phyloP scores from a whole-genome alignment of 2,888 invertebrate species.

The Cantharis flavilabris region DNA sequence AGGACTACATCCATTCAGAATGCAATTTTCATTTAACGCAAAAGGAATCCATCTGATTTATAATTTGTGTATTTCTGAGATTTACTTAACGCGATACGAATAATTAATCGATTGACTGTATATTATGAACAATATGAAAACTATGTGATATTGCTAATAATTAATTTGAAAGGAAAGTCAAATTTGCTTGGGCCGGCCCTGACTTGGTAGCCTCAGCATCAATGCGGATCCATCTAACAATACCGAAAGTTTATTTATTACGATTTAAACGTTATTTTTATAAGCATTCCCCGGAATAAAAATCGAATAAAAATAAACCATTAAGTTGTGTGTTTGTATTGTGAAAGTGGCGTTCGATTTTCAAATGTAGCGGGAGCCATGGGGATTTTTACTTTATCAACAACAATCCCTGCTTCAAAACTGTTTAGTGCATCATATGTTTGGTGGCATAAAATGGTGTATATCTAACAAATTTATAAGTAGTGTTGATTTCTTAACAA shows the following conservation, averaged over 20 bases:
- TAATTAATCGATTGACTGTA: too few species aligned
- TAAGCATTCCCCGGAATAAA: background rate
- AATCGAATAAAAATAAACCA: background rate
- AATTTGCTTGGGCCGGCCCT: too few species aligned
- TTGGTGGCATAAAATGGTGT: slow-evolving; percentile 57
- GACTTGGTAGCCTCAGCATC: too few species aligned
- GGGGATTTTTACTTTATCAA: background rate
- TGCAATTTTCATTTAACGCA: too few species aligned
- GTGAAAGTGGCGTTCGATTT: background rate
- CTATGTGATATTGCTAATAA: too few species aligned
- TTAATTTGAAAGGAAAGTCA: too few species aligned
- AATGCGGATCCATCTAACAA: too few species aligned
- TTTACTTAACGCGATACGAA: too few species aligned
- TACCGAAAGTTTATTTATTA: background rate
- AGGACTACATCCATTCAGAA: too few species aligned
- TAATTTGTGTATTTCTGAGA: too few species aligned
- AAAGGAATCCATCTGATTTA: too few species aligned
- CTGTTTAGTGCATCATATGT: slow-evolving; percentile 52
- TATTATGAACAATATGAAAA: too few species aligned
- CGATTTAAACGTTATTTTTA: background rate
- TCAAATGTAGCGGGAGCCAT: background rate
- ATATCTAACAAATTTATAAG: slow-evolving; percentile 35
- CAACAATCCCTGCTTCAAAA: slow-evolving; percentile 37
- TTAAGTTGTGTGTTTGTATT: background rate
- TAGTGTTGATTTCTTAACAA: slow-evolving; percentile 44